Evolutionary conservation across 2,888 invertebrate genomes (phyloP).

Genomic region (Ennomos quercinarius): DNA sequence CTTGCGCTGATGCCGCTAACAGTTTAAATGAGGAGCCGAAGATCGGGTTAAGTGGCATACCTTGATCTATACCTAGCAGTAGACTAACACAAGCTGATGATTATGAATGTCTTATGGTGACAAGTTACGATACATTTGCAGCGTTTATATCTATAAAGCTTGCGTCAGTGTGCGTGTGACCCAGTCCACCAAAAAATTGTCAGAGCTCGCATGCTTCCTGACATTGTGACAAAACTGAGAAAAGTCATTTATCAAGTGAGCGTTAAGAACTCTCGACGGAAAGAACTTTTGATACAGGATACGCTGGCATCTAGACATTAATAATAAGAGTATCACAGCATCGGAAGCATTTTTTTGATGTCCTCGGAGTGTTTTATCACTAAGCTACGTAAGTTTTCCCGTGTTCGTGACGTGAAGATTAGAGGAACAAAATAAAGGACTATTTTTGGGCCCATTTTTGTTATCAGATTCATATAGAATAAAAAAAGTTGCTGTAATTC

Average conservation of each 20-base stretch:
- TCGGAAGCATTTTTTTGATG: slow-evolving; percentile 74
- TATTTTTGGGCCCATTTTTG: slow-evolving; percentile 48
- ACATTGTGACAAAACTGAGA: slow-evolving; percentile 62
- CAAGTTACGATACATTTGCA: neutral
- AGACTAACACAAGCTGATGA: neutral
- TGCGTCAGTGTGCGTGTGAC: slow-evolving; percentile 5
- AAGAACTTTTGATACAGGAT: slow-evolving; percentile 82
- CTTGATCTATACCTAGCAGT: too few species aligned
- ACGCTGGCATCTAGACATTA: slow-evolving; percentile 79
- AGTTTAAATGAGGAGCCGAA: too few species aligned
- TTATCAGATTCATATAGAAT: neutral
- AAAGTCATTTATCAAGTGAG: slow-evolving; percentile 83
- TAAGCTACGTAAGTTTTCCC: slow-evolving; percentile 70
- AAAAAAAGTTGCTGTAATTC: too few species aligned
- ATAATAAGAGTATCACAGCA: slow-evolving; percentile 81
- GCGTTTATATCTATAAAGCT: neutral
- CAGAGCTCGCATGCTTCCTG: slow-evolving; percentile 18
- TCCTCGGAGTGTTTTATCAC: slow-evolving; percentile 78
- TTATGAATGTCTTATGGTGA: too few species aligned
- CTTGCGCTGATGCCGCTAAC: too few species aligned
- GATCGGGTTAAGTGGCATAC: too few species aligned
- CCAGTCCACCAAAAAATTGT: neutral
- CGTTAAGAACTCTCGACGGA: slow-evolving; percentile 82
- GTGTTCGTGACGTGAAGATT: slow-evolving; percentile 58
- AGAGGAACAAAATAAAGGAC: slow-evolving; percentile 52